A percentile compares a stretch with the other conserved stretches of the same genome.
Conservation (phyloP, 2,888 invertebrate species). For the Tetranychus piercei region DNA sequence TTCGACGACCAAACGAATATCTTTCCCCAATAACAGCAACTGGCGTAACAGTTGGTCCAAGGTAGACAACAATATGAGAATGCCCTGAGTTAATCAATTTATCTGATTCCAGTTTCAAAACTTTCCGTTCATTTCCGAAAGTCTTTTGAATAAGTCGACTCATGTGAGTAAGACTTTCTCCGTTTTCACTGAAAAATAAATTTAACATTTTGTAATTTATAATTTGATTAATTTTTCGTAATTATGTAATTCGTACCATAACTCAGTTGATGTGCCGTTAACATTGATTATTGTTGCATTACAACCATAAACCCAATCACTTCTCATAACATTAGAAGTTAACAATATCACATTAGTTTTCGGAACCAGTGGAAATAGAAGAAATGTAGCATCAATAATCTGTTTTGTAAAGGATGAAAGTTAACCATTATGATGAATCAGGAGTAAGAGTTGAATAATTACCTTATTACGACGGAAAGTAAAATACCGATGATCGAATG, state of each 20-base stretch:
- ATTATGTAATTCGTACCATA: background rate
- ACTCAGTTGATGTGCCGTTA: background rate
- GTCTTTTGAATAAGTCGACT: background rate
- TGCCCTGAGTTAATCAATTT: background rate
- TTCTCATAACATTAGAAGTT: background rate
- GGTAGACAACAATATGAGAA: background rate
- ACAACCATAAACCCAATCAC: slow-evolving; percentile 13
- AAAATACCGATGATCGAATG: background rate
- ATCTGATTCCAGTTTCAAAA: background rate
- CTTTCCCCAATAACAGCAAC: slow-evolving; percentile 17
- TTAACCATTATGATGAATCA: background rate
- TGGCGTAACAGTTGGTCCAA: slow-evolving; percentile 10
- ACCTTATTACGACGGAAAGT: background rate
- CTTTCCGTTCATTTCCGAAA: background rate
- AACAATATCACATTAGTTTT: slow-evolving; percentile 12
- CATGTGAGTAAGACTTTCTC: background rate
- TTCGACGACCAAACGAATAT: slow-evolving; percentile 14
- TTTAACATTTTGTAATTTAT: too few relatives aligned
- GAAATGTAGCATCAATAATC: background rate
- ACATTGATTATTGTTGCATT: background rate
- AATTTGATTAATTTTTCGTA: too few relatives aligned
- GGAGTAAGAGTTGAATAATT: background rate
- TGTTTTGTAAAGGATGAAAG: background rate
- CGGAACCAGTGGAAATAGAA: slow-evolving; percentile 5
- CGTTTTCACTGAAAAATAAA: background rate